phyloP scores from a whole-genome alignment of 2,888 invertebrate species.

The Polia nebulosa region DNA sequence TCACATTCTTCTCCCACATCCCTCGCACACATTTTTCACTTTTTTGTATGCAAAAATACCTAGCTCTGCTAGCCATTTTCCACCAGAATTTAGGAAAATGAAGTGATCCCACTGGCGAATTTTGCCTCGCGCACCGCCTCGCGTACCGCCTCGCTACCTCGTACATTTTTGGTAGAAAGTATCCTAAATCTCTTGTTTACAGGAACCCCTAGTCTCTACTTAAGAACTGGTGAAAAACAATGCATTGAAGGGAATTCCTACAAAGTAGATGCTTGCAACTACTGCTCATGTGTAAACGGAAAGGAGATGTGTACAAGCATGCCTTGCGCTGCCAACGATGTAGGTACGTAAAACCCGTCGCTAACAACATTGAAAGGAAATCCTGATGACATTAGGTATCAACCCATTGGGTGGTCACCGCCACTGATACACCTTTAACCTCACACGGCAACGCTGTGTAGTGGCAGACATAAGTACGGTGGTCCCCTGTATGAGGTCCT shows the following conservation, averaged over 20 bases:
- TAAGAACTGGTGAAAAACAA: not conserved
- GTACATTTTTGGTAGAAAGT: not conserved
- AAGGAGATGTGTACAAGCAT: not conserved
- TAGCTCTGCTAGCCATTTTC: not conserved
- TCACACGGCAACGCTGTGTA: not conserved
- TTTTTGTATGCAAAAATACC: not conserved
- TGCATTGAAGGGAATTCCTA: slow-evolving; percentile 5
- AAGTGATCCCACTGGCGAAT: not conserved
- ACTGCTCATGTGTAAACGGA: slow-evolving; percentile 13
- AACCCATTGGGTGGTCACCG: not conserved
- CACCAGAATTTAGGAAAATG: not conserved
- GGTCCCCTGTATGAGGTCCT: not conserved
- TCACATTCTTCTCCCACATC: too few relatives aligned
- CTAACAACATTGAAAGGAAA: not conserved
- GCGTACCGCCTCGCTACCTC: too few relatives aligned
- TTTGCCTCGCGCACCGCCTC: not conserved
- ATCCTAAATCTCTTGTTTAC: not conserved
- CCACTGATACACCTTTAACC: too few relatives aligned
- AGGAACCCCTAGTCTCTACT: not conserved
- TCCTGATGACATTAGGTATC: not conserved
- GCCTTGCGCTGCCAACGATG: not conserved
- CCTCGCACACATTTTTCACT: too few relatives aligned
- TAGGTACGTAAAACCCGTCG: not conserved
- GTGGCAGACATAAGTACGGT: not conserved
- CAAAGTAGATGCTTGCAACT: slow-evolving; percentile 17